A percentile compares a stretch with the other conserved stretches of the same genome.
Conservation (phyloP, 1,140 invertebrate genomes). For the Brachionus rubens region DNA sequence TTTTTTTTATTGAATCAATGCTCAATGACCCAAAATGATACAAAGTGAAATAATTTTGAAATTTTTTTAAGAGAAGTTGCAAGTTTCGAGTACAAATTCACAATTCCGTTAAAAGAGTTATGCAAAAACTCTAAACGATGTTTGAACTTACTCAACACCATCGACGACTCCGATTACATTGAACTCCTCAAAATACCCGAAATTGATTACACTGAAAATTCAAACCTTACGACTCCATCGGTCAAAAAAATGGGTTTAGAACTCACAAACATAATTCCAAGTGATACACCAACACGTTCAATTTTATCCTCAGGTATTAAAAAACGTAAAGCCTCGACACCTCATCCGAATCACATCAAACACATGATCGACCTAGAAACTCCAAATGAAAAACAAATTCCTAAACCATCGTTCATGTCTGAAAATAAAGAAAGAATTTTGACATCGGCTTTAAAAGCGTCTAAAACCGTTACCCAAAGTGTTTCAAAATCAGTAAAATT, state of each 20-base stretch:
- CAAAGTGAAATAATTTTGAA: neutral
- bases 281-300: neutral
- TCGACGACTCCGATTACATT: neutral
- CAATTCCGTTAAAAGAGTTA: conserved; percentile 15
- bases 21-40: neutral
- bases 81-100: neutral
- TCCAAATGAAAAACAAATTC: neutral
- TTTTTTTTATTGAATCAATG: neutral
- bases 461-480: neutral
- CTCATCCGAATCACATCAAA: neutral
- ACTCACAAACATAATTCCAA: neutral
- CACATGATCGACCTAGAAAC: neutral
- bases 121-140: conserved; percentile 21
- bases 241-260: neutral
- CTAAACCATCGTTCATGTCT: neutral
- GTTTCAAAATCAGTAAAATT: conserved; percentile 27
- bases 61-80: neutral
- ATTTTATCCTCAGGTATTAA: neutral
- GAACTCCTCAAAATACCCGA: neutral
- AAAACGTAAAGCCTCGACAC: neutral
- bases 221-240: neutral
- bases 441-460: conserved; percentile 12
- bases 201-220: neutral
- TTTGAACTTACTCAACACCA: neutral
- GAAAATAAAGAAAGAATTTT: neutral